Evolutionary conservation across 2,888 invertebrate genomes (phyloP).

Genomic region (Scaptomyza reducta): DNA sequence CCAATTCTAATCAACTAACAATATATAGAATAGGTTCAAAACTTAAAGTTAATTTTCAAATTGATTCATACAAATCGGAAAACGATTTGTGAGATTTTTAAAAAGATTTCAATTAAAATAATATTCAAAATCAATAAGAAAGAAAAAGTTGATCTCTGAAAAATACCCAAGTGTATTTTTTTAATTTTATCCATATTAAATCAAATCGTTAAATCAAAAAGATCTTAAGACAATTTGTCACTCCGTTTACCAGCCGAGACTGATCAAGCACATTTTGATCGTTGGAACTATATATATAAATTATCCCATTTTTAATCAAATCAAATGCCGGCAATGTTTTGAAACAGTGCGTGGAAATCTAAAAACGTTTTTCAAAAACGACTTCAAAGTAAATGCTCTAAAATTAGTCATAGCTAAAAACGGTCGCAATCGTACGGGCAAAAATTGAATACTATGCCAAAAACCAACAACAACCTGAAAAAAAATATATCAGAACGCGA

Average conservation of each 20-base stretch:
- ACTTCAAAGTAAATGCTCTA: constrained; percentile 71
- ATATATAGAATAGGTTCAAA: no score
- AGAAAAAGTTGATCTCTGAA: no score
- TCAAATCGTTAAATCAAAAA: constrained; percentile 18
- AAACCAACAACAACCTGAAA: constrained; percentile 27
- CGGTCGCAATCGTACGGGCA: constrained; percentile 39
- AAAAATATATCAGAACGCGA: constrained; percentile 15
- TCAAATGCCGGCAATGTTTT: constrained; percentile 4
- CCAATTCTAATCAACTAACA: no score
- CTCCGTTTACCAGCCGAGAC: background rate
- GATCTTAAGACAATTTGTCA: constrained; percentile 31
- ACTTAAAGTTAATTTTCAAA: no score
- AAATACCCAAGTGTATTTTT: no score
- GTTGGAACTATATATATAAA: background rate
- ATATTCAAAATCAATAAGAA: no score
- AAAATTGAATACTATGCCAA: constrained; percentile 56
- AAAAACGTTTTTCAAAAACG: constrained; percentile 34
- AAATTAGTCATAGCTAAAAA: constrained; percentile 65
- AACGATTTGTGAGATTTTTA: no score
- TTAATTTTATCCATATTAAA: no score
- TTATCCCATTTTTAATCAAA: constrained; percentile 10
- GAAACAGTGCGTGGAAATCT: constrained; percentile 17
- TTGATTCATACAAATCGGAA: no score
- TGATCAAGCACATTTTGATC: constrained; percentile 9
- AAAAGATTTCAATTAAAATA: no score